Evolutionary conservation across 2,888 invertebrate species (phyloP).

Genomic region (Pseudococcus longispinus): DNA sequence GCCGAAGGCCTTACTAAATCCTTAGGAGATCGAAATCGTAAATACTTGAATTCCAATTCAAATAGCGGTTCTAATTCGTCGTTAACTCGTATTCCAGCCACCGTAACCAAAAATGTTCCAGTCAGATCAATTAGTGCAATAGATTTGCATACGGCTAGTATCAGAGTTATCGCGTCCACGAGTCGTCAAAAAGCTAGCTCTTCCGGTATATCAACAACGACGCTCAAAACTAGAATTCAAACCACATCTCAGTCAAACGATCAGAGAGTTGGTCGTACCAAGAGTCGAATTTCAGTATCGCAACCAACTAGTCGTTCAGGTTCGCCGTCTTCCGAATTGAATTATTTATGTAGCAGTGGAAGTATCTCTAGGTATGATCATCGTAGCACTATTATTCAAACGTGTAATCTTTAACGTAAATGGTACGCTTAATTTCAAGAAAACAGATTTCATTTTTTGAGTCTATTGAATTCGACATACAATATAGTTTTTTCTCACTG

Average conservation of each 20-base stretch:
- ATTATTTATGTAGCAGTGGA: constrained; percentile 62
- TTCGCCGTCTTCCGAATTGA: constrained; percentile 87
- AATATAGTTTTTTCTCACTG: no score
- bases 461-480: no score
- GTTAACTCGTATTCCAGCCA: constrained; percentile 19
- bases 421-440: no score
- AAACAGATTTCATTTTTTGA: no score
- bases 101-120: constrained; percentile 48
- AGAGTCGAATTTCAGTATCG: constrained; percentile 77
- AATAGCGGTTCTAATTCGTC: constrained; percentile 56
- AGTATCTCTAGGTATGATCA: neutral
- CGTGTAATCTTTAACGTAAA: no score
- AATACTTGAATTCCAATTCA: constrained; percentile 69
- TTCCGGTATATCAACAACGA: constrained; percentile 63
- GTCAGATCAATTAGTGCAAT: constrained; percentile 83
- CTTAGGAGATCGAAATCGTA: constrained; percentile 79
- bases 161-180: constrained; percentile 79
- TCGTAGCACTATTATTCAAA: no score
- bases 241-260: constrained; percentile 38
- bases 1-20: constrained; percentile 84
- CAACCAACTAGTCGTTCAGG: constrained; percentile 94
- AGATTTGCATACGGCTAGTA: constrained; percentile 91
- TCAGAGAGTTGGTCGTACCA: constrained; percentile 64
- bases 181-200: constrained; percentile 76
- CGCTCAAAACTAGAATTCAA: constrained; percentile 18